Percentiles rank a stretch among this genome's conserved stretches.
Evolutionary conservation across 2,113 vertebrate species (phyloP).

Genomic region (Hyaena hyaena): DNA sequence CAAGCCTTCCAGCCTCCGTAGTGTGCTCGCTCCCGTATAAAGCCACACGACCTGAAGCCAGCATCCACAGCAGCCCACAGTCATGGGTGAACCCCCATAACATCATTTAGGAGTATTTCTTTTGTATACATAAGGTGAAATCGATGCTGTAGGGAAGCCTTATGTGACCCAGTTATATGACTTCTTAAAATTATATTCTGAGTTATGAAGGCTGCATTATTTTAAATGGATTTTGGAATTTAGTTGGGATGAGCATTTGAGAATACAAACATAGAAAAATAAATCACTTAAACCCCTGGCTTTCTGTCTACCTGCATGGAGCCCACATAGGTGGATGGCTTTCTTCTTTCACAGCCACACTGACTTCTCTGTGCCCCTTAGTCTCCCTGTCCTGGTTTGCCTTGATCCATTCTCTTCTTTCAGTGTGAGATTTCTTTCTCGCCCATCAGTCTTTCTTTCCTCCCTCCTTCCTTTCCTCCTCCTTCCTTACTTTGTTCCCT

Average conservation of each 20-base stretch:
- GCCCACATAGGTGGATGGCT: neutral
- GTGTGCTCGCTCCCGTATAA: neutral
- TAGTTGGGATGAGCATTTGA: constrained; percentile 23
- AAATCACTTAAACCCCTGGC: neutral
- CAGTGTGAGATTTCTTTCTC: neutral
- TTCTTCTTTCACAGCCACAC: neutral
- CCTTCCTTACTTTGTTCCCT: neutral
- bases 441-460: no score
- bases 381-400: neutral
- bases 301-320: neutral
- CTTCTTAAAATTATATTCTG: constrained; percentile 5
- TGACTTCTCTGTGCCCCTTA: neutral
- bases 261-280: constrained; percentile 45
- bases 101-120: constrained; percentile 4
- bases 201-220: neutral
- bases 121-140: neutral
- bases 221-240: constrained; percentile 21
- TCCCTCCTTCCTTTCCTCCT: neutral
- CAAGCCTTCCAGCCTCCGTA: constrained; percentile 59
- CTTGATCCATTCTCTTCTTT: neutral
- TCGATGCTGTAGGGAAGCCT: neutral
- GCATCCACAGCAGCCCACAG: neutral
- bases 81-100: neutral
- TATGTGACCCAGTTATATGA: neutral
- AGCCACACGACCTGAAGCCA: neutral